Evolutionary conservation across 1,140 invertebrate genomes (phyloP).

Genomic region (Heliothis virescens): DNA sequence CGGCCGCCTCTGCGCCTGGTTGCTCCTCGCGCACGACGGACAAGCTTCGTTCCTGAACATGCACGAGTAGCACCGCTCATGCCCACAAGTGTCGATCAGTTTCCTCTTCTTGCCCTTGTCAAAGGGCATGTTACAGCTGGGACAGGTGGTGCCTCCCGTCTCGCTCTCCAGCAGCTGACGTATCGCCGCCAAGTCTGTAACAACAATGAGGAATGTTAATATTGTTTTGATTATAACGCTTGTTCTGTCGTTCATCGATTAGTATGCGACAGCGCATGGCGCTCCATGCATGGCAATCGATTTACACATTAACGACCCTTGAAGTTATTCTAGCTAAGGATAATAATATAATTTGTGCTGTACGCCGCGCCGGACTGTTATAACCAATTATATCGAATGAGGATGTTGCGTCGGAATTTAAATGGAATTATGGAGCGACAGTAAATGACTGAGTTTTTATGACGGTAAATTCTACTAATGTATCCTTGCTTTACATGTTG

Average conservation of each 20-base stretch:
- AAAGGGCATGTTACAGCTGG: conserved; percentile 96
- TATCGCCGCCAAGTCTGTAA: conserved; percentile 83
- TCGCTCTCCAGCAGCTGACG: conserved; percentile 82
- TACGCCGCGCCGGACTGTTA: conserved; percentile 40
- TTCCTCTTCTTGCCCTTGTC: conserved; percentile 97
- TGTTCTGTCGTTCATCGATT: conserved; percentile 48
- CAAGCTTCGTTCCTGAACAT: conserved; percentile 96
- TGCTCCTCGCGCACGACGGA: conserved; percentile 91
- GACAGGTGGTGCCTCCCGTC: conserved; percentile 89
- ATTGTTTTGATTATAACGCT: conserved; percentile 43
- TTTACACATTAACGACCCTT: conserved; percentile 65
- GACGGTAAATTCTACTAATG: conserved; percentile 30
- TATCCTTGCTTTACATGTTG: conserved; percentile 20
- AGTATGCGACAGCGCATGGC: conserved; percentile 57
- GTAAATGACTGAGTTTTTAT: conserved; percentile 51
- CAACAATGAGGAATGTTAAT: conserved; percentile 45
- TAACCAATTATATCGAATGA: conserved; percentile 61
- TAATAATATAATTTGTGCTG: conserved; percentile 43
- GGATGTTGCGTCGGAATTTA: conserved; percentile 60
- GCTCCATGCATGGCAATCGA: conserved; percentile 61
- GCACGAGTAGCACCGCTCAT: conserved; percentile 97
- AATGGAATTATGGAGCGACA: conserved; percentile 58
- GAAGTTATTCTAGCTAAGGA: conserved; percentile 53
- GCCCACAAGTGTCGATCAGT: conserved; percentile 97
- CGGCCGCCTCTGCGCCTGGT: conserved; percentile 66